Evolutionary conservation across 2,888 invertebrate genomes (phyloP).

Genomic region (Andricus curvator): DNA sequence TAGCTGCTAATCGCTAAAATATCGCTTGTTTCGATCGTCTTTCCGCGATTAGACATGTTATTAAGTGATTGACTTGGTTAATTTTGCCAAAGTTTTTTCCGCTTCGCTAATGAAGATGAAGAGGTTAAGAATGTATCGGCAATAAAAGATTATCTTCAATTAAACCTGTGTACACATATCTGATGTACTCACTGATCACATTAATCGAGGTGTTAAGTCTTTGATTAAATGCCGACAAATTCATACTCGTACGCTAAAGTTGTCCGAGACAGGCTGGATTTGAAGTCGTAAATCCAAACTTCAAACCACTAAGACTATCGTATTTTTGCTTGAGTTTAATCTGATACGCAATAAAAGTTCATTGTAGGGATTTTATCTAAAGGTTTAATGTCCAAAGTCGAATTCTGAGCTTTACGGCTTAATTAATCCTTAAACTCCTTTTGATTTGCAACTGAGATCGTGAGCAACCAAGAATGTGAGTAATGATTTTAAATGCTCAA

Average conservation of each 20-base stretch:
- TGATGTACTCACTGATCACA: conserved; percentile 2
- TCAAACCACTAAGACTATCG: not conserved
- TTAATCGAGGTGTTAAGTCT: not conserved
- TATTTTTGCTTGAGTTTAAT: not conserved
- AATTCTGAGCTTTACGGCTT: conserved; percentile 32
- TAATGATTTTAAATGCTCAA: not conserved
- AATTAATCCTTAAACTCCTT: conserved; percentile 36
- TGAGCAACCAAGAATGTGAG: not conserved
- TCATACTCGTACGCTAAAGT: not conserved
- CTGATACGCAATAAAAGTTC: not conserved
- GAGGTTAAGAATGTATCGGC: not conserved
- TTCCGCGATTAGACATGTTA: not conserved
- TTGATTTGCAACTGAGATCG: conserved; percentile 39
- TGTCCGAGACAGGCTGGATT: not conserved
- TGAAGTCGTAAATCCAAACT: not conserved
- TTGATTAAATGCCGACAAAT: conserved; percentile 4
- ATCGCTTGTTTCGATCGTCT: not conserved
- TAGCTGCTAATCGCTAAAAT: not conserved
- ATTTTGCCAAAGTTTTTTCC: not conserved
- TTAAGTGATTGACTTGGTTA: not conserved
- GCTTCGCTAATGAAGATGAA: not conserved
- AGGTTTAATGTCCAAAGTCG: conserved; percentile 16
- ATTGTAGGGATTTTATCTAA: not conserved
- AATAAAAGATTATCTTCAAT: not conserved
- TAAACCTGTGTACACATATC: conserved; percentile 1